Evolutionary conservation across 2,797 vertebrate genomes (phyloP).

Genomic region (Sebastes diaconus): DNA sequence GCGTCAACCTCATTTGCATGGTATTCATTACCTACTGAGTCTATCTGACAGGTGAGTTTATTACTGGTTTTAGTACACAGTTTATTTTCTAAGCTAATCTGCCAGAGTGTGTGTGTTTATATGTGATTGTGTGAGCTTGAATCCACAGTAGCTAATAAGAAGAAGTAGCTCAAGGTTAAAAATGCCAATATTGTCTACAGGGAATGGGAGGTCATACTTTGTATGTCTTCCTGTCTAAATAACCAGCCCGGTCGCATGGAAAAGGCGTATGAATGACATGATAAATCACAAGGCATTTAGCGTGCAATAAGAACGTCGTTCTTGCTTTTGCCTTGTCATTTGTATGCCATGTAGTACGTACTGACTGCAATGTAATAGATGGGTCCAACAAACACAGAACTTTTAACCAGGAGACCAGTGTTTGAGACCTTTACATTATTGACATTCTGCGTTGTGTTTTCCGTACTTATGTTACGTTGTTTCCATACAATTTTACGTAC

Average conservation of each 20-base stretch:
- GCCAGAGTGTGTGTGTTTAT: neutral
- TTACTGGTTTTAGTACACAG: neutral
- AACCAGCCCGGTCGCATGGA: rapidly evolving
- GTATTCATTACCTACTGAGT: neutral
- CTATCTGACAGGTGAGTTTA: constrained; percentile 9
- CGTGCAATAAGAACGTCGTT: too few species aligned
- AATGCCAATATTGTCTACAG: neutral
- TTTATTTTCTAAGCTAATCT: neutral
- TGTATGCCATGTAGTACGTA: too few species aligned
- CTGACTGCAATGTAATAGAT: too few species aligned
- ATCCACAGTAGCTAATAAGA: neutral
- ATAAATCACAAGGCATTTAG: too few species aligned
- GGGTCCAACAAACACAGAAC: too few species aligned
- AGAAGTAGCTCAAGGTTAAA: neutral
- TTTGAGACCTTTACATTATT: too few species aligned
- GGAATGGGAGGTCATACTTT: neutral
- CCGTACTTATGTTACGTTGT: too few species aligned
- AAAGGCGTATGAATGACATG: too few species aligned
- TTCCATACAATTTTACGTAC: too few species aligned
- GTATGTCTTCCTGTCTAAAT: neutral
- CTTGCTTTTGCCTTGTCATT: too few species aligned
- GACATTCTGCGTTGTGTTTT: too few species aligned
- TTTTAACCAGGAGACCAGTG: too few species aligned
- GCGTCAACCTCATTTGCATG: constrained; percentile 15
- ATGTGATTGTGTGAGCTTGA: neutral